Conservation (phyloP, 2,113 vertebrate species). For the Sarotherodon lohbergeri region DNA sequence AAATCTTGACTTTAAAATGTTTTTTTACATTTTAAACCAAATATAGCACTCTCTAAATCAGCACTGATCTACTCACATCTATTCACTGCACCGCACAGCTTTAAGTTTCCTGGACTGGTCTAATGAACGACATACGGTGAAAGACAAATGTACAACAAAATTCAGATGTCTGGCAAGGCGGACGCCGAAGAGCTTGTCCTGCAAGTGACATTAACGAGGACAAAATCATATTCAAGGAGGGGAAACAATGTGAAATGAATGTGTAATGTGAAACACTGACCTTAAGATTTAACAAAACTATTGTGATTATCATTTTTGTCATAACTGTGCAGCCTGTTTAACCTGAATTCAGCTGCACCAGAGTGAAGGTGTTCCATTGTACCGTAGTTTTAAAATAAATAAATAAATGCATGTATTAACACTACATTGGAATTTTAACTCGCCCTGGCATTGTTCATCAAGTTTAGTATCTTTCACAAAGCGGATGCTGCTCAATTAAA, state of each 20-base stretch:
- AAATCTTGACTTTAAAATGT: background rate
- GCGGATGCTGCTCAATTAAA: background rate
- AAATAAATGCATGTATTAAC: background rate
- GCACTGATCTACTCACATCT: background rate
- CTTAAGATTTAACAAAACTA: background rate
- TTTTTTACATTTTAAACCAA: background rate
- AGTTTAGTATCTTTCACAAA: background rate
- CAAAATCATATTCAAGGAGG: background rate
- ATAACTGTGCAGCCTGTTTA: background rate
- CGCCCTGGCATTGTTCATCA: fast-evolving
- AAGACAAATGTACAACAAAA: background rate
- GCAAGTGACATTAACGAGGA: background rate
- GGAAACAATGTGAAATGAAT: background rate
- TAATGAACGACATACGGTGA: background rate
- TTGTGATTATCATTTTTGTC: background rate
- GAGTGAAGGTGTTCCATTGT: background rate
- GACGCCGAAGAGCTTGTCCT: background rate
- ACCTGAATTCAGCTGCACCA: background rate
- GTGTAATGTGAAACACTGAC: background rate
- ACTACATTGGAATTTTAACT: background rate
- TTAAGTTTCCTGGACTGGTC: background rate
- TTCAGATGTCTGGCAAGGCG: background rate
- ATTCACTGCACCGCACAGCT: background rate
- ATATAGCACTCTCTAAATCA: background rate
- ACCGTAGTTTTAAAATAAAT: background rate